Evolutionary conservation across 1,140 invertebrate species (phyloP), one percentile per base, ranked within the genome.

Genomic region (Drosophila kepulauana): DNA sequence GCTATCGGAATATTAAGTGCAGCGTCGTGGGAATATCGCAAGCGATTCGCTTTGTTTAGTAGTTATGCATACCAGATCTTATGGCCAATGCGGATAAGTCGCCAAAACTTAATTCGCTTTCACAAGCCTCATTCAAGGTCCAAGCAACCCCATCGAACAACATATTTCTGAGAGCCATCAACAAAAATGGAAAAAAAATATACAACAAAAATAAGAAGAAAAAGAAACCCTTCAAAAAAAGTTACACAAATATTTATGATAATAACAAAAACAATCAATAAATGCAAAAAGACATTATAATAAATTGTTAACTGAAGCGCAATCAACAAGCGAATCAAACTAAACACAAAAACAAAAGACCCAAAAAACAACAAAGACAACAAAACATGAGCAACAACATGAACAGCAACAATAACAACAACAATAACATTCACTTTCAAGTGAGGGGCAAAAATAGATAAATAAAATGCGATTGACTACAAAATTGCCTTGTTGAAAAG

Each of bases 221-320:
- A 79, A 62, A 70, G 52, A 75, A 69, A 46, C 70, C 56, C 74
- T 68, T 72, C 65, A 67, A 59, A 28, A 58, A 63, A 87, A 82
- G 71, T 52, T 70, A 74, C 63, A 76, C 72, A 82, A 79, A 86
- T 82, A 82, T 82, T 86, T 82, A 82, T 73, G 20, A 76, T 79
- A 74, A 78, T 67, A 87, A 76, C 79, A 69, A 77, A 86, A 79
- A 82, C 84, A 77, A 88, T 88, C 72, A 80, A 88, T 82, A 82
- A 65, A 69, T 80, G 63, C 72, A 74, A 59, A 79, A 59, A 75
- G 75, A 68, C 85, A 64, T 88, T 88, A 80, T 75, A 58, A 56
- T 73, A 84, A 87, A 80, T 78, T 75, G 74, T 78, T 88, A 66
- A 75, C 77, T 72, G 62, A 58, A 75, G 82, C 70, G 84, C 85